Base-by-base conservation (phyloP, 35 echinoderm and acorn worm genomes). In the Ophiothrix spiculata region DNA sequence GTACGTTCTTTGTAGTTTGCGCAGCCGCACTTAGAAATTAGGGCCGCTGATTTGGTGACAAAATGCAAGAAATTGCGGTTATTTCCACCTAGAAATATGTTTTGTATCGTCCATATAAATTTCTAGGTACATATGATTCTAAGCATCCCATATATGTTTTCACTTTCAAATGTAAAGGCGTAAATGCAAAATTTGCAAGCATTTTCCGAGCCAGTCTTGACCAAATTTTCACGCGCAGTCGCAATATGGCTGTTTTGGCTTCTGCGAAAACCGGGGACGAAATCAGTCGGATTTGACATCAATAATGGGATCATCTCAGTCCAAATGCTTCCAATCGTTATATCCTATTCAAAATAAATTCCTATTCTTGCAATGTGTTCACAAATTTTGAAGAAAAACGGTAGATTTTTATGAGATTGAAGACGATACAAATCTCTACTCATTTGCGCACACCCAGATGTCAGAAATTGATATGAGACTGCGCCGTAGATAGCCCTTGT, bases 1-100 rank as follows among this genome's bases (percentile, higher is more conserved):
- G 31, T 54, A 36, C 3, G 76, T 77, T 77, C 76, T 87, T 87
- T 87, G 85, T 87, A 33, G 85, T 87, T 56, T 78, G 85, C 85
- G 85, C 85, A 87, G 85, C 31, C 85, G 85, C 85, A 87, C 39
- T 87, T 34, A 41, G 39, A 32, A 77, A 15, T 40, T 77, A 40
- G 19, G n/a, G 38, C 81, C 60, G 60, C 10, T 12, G 60, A 25
- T 12, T 69, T 25, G 23, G 29, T 25, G 10, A 69, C n/a, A n/a
- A n/a, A n/a, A n/a, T n/a, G n/a, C n/a, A n/a, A n/a, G n/a, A n/a
- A n/a, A n/a, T n/a, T n/a, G n/a, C n/a, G n/a, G n/a, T n/a, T n/a
- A n/a, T n/a, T n/a, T n/a, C n/a, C n/a, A n/a, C n/a, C n/a, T n/a
- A n/a, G n/a, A n/a, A n/a, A n/a, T n/a, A n/a, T n/a, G n/a, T n/a